These are phyloP conservation scores for Bettongia penicillata DNA, from an alignment of 2,113 vertebrate species.

Conservation along the genomic window DNA sequence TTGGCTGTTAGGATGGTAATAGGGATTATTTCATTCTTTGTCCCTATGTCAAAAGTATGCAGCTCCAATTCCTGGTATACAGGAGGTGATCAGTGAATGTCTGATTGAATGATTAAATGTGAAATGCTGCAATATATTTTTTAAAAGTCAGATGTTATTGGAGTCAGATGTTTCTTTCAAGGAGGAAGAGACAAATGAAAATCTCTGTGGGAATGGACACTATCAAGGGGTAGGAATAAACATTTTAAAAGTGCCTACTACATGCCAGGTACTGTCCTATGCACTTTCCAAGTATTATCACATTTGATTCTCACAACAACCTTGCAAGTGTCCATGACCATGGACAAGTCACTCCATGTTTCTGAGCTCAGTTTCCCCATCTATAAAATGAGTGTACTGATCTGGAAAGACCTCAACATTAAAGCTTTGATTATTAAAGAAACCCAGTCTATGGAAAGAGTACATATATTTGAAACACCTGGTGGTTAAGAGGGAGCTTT, in stretches of 20 bases:
- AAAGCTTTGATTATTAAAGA: background rate
- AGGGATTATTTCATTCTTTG: background rate
- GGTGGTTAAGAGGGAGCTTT: background rate
- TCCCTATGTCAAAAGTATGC: background rate
- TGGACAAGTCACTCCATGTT: background rate
- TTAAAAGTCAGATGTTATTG: background rate
- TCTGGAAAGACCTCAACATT: background rate
- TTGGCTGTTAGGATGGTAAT: background rate
- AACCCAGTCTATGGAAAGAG: background rate
- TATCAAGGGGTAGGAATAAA: background rate
- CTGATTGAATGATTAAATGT: background rate
- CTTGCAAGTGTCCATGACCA: background rate
- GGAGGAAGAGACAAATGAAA: background rate
- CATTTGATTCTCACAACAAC: background rate
- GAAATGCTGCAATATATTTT: background rate
- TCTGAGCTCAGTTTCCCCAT: background rate
- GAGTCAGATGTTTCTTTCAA: background rate
- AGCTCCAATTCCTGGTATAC: background rate
- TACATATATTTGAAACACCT: background rate
- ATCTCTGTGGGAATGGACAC: background rate
- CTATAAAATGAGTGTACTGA: background rate
- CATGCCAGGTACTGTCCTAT: background rate
- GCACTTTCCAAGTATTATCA: background rate
- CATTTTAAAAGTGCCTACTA: background rate
- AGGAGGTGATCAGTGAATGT: background rate